Base-by-base conservation (phyloP, 2,113 vertebrate species). In the Dinomys branickii region DNA sequence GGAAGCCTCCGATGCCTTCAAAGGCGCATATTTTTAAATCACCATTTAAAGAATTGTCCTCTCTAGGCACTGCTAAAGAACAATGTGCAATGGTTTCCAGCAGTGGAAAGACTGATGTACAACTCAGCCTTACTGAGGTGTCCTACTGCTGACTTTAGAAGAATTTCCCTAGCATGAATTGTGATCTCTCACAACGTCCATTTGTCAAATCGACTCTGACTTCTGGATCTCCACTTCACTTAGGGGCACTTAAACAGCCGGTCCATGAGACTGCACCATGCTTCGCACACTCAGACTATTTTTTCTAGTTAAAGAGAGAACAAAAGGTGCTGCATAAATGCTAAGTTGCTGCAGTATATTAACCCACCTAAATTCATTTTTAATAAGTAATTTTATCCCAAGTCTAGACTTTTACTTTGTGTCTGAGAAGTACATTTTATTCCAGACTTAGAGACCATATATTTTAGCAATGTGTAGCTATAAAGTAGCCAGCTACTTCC, bases 291-390 rank as follows among this genome's bases (percentile, higher is more conserved):
- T n/a, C 13, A 91, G 22, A 71, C 20, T 84, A 22, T n/a, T 50
- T 67, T 93, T 90, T 47, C 69, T 3, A 94, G 22, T 63, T 69
- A 91, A 91, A 85, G n/a, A 82, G 41, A 77, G 52, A 71, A 75
- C 28, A 88, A 94, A 73, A 93, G 1, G 0, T 22, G 6, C 71
- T 67, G 52, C 11, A 41, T 24, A 69, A 47, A 71, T 80, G 38
- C 35, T 41, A 61, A 67, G 12, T 58, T 87, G 22, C 67, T 71
- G 81, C 0, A 88, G 61, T 28, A 84, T 13, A 90, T 85, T 65
- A 71, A 44, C 69, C 33, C 17, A 59, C 1, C 63, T 88, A 80
- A 75, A 41, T 38, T 67, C 35, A 47, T 38, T 90, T 91, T 12
- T 28, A 92, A 61, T 86, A 81, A 91, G 33, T 75, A 82, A 52